These are phyloP conservation scores for Sebastes reedi DNA, from an alignment of 2,797 vertebrate species.

Conservation along the genomic window DNA sequence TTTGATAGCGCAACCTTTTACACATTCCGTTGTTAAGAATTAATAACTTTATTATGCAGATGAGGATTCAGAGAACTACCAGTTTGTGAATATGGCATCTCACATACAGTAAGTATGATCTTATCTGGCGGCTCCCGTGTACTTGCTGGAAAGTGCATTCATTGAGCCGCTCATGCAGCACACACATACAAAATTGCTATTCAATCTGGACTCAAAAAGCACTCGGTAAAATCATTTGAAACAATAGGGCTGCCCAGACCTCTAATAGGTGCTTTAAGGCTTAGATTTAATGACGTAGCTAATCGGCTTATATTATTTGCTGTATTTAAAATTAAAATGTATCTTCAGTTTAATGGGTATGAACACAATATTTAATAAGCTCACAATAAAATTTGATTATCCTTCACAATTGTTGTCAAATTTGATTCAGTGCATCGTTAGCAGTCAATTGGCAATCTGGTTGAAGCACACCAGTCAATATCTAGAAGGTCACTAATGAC, in stretches of 20 bases:
- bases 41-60: neutral
- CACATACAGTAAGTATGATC: neutral
- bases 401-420: conserved; percentile 9
- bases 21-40: neutral
- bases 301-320: neutral
- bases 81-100: neutral
- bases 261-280: neutral
- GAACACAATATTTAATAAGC: conserved; percentile 1
- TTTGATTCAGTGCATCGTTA: conserved; percentile 32
- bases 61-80: neutral
- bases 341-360: neutral
- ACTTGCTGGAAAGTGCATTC: neutral
- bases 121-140: neutral
- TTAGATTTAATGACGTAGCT: neutral
- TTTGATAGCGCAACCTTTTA: neutral
- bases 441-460: conserved; percentile 22
- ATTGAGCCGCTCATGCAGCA: neutral
- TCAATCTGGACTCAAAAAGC: neutral
- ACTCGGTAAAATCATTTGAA: neutral
- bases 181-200: neutral
- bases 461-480: conserved; percentile 37
- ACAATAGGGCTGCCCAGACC: neutral
- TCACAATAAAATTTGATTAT: neutral
- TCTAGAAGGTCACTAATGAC: conserved; percentile 57
- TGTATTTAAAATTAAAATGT: neutral